Conservation (phyloP, 2,113 vertebrate genomes). For the Pandion haliaetus region DNA sequence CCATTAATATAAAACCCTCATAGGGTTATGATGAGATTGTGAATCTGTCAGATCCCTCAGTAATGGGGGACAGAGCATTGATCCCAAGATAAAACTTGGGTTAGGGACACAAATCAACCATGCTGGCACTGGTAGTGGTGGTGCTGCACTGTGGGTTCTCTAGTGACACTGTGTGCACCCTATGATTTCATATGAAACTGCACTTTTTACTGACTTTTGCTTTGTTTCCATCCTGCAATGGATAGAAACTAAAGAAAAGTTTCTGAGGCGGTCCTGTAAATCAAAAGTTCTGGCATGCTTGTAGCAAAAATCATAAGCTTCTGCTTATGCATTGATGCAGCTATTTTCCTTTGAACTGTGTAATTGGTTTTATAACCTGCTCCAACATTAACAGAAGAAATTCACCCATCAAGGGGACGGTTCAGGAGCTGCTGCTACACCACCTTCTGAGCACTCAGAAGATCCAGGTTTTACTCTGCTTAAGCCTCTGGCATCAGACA, state of each 20-base stretch:
- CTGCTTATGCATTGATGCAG: background rate
- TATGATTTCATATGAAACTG: background rate
- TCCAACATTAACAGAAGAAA: constrained; percentile 42
- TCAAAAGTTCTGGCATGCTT: background rate
- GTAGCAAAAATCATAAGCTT: background rate
- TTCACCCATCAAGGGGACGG: background rate
- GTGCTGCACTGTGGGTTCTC: background rate
- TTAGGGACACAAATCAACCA: background rate
- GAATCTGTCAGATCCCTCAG: background rate
- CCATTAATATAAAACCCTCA: background rate
- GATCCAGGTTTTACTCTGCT: background rate
- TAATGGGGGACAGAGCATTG: background rate
- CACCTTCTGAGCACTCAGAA: background rate
- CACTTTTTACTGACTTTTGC: background rate
- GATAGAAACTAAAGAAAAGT: background rate
- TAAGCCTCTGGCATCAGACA: constrained; percentile 46
- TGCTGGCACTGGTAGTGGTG: background rate
- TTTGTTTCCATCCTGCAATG: background rate
- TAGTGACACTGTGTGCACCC: too few relatives aligned
- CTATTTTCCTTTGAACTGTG: background rate
- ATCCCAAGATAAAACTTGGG: background rate
- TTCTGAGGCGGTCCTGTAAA: background rate
- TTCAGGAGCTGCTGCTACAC: background rate
- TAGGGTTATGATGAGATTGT: background rate
- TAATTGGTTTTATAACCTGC: background rate